Evolutionary conservation across 2,888 invertebrate species (phyloP), one percentile per base, ranked within the genome.

Genomic region (Abscondita cerata): DNA sequence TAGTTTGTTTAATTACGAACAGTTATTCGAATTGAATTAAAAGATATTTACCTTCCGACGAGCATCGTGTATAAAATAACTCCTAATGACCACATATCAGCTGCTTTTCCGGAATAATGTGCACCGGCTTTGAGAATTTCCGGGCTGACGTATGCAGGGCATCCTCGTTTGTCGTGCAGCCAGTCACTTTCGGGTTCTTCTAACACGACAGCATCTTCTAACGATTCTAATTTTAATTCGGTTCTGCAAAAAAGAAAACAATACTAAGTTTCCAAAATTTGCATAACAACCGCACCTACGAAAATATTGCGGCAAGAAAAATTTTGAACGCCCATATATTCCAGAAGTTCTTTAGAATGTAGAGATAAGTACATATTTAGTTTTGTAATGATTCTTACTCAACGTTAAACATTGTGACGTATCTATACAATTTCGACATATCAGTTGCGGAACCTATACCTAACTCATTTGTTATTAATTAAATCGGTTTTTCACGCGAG

Each of bases 101-200:
- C 93, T 0, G 94, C 91, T 73, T 92, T 87, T 51, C 95, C 96
- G 16, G 93, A 93, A 83, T 95, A 95, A 64, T 89, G 88, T 70
- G 87, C 86, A 68, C 89, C 87, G 53, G 88, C 85, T 70, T 89
- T 84, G 51, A 95, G 83, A 73, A 96, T 95, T 83, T 96, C 96
- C 8, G 96, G 96, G 67, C 95, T 94, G 64, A 96, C 95, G 83
- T 96, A 96, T 1, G 96, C 96, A 12, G 96, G 96, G 81, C 96
- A 96, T 25, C 96, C 95, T 70, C 95, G 86, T 79, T 95, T 95
- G 80, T 95, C 95, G 73, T 91, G 91, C 62, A 96, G 84, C 74
- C 88, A 84, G 78, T 95, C 94, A 76, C 92, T 90, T 71, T 90
- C 89, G 46, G 89, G 88, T 73, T 91, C 88, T 70, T 93, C 91